Conservation (phyloP, 2,797 vertebrate genomes). For the Dallia pectoralis region DNA sequence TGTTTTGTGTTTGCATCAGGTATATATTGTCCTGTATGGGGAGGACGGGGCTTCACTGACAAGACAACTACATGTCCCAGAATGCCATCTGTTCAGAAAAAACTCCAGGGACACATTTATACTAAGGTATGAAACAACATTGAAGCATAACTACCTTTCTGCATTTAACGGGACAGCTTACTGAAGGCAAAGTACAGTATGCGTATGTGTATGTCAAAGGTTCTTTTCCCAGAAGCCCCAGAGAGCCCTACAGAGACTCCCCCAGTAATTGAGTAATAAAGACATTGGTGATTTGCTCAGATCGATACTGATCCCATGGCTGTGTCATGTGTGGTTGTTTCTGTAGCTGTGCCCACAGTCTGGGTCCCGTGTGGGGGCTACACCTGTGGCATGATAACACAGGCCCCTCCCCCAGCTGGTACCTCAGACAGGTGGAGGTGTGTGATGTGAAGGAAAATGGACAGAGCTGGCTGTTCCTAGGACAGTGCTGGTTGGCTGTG, state of each 20-base stretch:
- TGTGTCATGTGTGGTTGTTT: background rate
- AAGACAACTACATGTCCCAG: slow-evolving; percentile 73
- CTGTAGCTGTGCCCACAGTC: slow-evolving; percentile 65
- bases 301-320: background rate
- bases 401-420: slow-evolving; percentile 76
- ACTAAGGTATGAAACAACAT: slow-evolving; percentile 70
- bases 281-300: no score
- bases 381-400: slow-evolving; percentile 81
- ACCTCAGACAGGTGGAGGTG: slow-evolving; percentile 75
- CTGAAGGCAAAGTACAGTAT: no score
- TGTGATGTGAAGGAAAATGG: slow-evolving; percentile 59
- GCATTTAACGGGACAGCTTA: background rate
- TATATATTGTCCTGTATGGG: slow-evolving; percentile 77
- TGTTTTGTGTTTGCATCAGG: slow-evolving; percentile 58
- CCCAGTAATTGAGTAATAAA: background rate
- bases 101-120: slow-evolving; percentile 82
- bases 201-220: background rate
- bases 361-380: slow-evolving; percentile 75
- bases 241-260: background rate
- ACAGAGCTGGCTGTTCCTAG: slow-evolving; percentile 72
- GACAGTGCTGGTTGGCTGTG: slow-evolving; percentile 79
- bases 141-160: background rate
- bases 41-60: slow-evolving; percentile 75
- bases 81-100: slow-evolving; percentile 72
- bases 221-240: background rate